Percentiles rank a stretch among this genome's conserved stretches.
These are phyloP conservation scores for Drosophila greeni DNA, from an alignment of 2,888 invertebrate species.

Conservation along the genomic window DNA sequence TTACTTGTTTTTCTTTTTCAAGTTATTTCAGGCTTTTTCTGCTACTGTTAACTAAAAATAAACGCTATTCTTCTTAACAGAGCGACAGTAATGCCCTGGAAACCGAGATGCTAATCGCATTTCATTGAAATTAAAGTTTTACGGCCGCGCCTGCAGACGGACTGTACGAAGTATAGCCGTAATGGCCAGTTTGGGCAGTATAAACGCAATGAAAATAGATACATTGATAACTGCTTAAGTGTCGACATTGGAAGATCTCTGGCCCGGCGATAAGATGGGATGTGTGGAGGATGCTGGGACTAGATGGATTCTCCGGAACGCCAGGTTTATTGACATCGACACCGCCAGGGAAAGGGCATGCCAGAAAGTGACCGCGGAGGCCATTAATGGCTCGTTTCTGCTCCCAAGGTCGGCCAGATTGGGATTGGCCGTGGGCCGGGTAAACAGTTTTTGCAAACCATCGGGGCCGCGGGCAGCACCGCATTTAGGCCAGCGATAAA, in stretches of 20 bases:
- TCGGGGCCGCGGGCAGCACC: conserved; percentile 12
- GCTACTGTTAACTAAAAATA: conserved; percentile 19
- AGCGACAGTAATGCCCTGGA: conserved; percentile 35
- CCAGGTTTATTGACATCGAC: conserved; percentile 64
- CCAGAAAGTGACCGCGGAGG: conserved; percentile 43
- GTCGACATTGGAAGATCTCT: conserved; percentile 34
- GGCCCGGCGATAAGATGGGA: conserved; percentile 20
- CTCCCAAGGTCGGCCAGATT: conserved; percentile 34
- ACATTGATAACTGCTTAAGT: conserved; percentile 68
- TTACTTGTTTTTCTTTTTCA: too few species aligned
- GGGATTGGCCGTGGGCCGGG: conserved; percentile 21
- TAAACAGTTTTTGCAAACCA: conserved; percentile 20
- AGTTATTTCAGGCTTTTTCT: conserved; percentile 1
- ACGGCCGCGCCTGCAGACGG: conserved; percentile 27
- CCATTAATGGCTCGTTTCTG: conserved; percentile 25
- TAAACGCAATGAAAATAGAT: conserved; percentile 68
- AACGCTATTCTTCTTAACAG: background rate
- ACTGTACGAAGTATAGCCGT: conserved; percentile 25
- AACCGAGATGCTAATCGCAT: conserved; percentile 56
- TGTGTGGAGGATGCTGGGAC: conserved; percentile 35
- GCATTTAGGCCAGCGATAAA: conserved; percentile 31
- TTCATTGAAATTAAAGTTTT: conserved; percentile 64
- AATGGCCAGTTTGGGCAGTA: conserved; percentile 46
- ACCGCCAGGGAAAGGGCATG: conserved; percentile 31
- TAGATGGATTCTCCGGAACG: conserved; percentile 55